Evolutionary conservation across 2,797 vertebrate species (phyloP).

Genomic region (Enteromius treurensis): DNA sequence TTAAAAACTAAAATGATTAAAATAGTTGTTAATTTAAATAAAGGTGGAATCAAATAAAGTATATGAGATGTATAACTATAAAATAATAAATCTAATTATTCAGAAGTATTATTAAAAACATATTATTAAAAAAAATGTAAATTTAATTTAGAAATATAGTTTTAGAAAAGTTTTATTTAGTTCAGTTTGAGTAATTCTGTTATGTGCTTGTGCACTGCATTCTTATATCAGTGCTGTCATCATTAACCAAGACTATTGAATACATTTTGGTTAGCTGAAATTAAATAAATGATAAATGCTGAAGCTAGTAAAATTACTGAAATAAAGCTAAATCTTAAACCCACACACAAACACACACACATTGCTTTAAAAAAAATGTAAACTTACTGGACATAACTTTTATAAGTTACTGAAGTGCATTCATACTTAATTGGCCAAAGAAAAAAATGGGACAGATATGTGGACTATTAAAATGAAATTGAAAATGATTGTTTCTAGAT

Average conservation of each 20-base stretch:
- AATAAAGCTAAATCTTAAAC: neutral
- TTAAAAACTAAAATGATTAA: neutral
- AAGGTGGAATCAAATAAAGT: neutral
- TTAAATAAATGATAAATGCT: too few species aligned
- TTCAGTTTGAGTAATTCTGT: neutral
- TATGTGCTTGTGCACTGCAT: neutral
- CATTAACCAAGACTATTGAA: neutral
- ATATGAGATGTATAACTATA: neutral
- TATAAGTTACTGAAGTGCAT: too few species aligned
- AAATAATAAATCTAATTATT: neutral
- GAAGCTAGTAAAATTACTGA: too few species aligned
- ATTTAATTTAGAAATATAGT: neutral
- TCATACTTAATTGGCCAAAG: neutral
- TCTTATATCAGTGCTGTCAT: neutral
- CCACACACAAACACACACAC: too few species aligned
- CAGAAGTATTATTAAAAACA: too few species aligned
- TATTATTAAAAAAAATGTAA: neutral
- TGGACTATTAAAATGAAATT: neutral
- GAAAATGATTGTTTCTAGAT: too few species aligned
- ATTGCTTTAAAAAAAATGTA: neutral
- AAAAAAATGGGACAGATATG: neutral
- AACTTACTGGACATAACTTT: neutral
- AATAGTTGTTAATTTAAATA: neutral
- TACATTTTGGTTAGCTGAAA: neutral
- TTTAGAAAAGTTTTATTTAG: neutral